phyloP scores from a whole-genome alignment of 2,888 invertebrate genomes.

The Aspidiotus rigidus region DNA sequence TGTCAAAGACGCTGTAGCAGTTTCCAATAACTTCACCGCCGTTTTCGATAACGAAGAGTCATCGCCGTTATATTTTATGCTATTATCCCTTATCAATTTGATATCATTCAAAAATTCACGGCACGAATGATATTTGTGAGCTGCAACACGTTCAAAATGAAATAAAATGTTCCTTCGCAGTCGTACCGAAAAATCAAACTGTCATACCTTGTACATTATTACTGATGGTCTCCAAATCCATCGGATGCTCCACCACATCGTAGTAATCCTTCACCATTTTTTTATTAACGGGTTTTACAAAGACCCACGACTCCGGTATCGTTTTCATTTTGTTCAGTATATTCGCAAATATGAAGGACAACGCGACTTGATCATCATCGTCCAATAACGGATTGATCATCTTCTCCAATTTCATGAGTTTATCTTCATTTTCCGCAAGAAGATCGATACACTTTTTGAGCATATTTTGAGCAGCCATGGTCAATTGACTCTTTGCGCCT shows the following conservation, averaged over 20 bases:
- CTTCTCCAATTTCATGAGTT: conserved; percentile 90
- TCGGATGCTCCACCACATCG: conserved; percentile 81
- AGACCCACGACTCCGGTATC: conserved; percentile 88
- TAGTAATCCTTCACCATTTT: conserved; percentile 81
- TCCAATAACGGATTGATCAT: conserved; percentile 96
- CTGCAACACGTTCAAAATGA: conserved; percentile 81
- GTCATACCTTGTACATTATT: conserved; percentile 58
- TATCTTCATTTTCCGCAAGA: conserved; percentile 84
- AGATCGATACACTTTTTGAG: conserved; percentile 76
- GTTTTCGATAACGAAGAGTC: background rate
- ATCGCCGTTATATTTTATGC: conserved; percentile 71
- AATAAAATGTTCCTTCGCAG: no score
- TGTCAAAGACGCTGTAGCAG: background rate
- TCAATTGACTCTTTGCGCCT: conserved; percentile 67
- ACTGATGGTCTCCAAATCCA: conserved; percentile 87
- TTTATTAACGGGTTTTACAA: conserved; percentile 93
- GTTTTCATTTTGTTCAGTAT: conserved; percentile 77
- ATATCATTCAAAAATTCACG: conserved; percentile 92
- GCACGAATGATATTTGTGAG: conserved; percentile 87
- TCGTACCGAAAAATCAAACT: no score
- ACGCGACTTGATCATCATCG: conserved; percentile 90
- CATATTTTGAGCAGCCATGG: conserved; percentile 80
- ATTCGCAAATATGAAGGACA: conserved; percentile 86
- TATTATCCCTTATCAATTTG: conserved; percentile 92
- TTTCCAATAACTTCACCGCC: background rate